Evolutionary conservation across 2,113 vertebrate genomes (phyloP).

Genomic region (Ursus arctos): DNA sequence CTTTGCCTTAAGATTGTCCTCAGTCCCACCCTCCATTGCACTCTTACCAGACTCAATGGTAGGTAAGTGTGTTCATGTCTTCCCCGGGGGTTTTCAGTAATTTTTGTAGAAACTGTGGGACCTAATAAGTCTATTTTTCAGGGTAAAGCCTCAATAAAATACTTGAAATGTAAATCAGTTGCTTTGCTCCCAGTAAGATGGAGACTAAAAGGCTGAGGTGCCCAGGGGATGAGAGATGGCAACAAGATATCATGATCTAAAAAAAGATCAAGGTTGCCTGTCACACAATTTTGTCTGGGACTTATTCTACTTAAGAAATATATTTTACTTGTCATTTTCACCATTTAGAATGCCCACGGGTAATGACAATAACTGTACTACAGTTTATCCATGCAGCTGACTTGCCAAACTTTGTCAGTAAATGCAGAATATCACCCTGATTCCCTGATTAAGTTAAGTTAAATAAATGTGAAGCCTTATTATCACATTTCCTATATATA

Average conservation of each 20-base stretch:
- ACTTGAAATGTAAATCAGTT: neutral
- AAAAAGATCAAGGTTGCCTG: neutral
- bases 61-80: neutral
- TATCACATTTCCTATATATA: slow-evolving; percentile 56
- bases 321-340: slow-evolving; percentile 32
- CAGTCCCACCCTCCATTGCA: neutral
- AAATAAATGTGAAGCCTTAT: slow-evolving; percentile 68
- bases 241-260: neutral
- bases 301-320: neutral
- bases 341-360: neutral
- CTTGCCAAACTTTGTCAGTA: slow-evolving; percentile 24
- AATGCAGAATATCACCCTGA: neutral
- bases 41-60: neutral
- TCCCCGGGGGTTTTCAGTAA: neutral
- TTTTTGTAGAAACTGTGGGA: neutral
- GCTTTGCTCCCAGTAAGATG: neutral
- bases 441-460: slow-evolving; percentile 55
- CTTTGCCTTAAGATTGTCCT: neutral
- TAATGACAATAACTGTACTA: neutral
- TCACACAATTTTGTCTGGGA: neutral
- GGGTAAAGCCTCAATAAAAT: neutral
- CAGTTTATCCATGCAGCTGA: slow-evolving; percentile 30
- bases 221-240: neutral
- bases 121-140: neutral
- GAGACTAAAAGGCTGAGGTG: neutral